phyloP scores from a whole-genome alignment of 2,113 vertebrate species.

The Phaetusa simplex region DNA sequence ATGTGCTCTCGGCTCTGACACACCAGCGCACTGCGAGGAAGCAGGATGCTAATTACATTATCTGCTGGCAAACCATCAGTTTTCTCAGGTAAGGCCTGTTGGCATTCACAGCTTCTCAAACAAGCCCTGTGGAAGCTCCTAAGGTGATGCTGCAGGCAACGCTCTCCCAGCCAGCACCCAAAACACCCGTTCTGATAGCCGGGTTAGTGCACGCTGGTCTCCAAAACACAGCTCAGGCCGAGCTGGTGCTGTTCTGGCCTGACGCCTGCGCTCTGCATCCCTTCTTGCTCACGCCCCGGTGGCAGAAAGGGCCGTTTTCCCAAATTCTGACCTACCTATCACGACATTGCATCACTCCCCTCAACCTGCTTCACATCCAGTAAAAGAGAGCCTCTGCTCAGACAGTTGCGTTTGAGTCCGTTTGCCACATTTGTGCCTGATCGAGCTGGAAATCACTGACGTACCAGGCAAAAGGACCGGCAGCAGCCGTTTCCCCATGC shows the following conservation, averaged over 20 bases:
- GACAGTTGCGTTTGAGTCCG: fast-evolving
- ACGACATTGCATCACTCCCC: fast-evolving
- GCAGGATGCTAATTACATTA: background rate
- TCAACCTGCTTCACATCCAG: background rate
- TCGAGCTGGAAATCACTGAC: background rate
- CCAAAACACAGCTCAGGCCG: background rate
- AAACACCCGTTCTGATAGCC: background rate
- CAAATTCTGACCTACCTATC: background rate
- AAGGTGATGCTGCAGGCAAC: background rate
- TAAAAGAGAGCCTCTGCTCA: background rate
- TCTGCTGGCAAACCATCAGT: background rate
- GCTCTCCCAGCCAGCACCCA: background rate
- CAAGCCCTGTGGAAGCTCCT: background rate
- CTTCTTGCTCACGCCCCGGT: background rate
- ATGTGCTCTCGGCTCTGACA: background rate
- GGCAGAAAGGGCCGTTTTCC: background rate
- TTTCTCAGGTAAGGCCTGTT: background rate
- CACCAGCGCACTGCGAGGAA: background rate
- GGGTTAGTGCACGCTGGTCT: background rate
- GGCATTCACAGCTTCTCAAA: background rate
- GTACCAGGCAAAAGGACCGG: background rate
- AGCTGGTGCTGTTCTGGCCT: background rate
- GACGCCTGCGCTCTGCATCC: fast-evolving
- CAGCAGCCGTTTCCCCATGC: background rate
- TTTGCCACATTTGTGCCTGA: background rate